A percentile compares a stretch with the other conserved stretches of the same genome.
These are phyloP conservation scores for Scolopax mira DNA, from an alignment of 2,113 vertebrate genomes.

Conservation along the genomic window DNA sequence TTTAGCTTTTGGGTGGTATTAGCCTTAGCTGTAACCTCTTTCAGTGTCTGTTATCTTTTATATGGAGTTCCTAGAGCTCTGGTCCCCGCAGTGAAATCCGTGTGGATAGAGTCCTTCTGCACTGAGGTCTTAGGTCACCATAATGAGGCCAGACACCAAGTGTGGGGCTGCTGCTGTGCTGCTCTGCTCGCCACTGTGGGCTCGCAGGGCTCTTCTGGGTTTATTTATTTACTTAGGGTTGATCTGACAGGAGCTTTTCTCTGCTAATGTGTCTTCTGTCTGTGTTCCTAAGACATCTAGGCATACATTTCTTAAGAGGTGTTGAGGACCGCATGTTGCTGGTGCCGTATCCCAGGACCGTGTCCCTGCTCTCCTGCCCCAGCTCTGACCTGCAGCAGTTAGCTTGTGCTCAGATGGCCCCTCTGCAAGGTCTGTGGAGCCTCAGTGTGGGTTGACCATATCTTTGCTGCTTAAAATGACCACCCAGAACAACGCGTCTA, in stretches of 20 bases:
- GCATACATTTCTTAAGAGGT: fast-evolving
- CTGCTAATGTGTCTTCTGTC: background rate
- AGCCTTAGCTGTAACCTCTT: constrained; percentile 38
- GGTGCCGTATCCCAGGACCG: background rate
- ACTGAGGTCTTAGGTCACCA: background rate
- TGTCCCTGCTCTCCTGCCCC: background rate
- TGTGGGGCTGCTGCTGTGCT: background rate
- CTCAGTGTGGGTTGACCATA: fast-evolving
- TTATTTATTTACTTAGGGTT: background rate
- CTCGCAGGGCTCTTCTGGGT: fast-evolving
- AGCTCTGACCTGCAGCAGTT: background rate
- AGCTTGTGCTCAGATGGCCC: background rate
- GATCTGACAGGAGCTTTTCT: background rate
- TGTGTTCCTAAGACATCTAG: background rate
- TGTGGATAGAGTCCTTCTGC: background rate
- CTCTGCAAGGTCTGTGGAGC: background rate
- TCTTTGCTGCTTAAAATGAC: background rate
- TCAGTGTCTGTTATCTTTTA: background rate
- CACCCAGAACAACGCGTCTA: fast-evolving
- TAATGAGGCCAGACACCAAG: fast-evolving
- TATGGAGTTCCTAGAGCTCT: background rate
- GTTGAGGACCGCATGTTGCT: background rate
- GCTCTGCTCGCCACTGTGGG: background rate
- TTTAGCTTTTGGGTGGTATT: constrained; percentile 25
- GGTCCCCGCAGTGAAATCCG: background rate